Conservation (phyloP, 2,113 vertebrate genomes). For the Aspiorhynchus laticeps region DNA sequence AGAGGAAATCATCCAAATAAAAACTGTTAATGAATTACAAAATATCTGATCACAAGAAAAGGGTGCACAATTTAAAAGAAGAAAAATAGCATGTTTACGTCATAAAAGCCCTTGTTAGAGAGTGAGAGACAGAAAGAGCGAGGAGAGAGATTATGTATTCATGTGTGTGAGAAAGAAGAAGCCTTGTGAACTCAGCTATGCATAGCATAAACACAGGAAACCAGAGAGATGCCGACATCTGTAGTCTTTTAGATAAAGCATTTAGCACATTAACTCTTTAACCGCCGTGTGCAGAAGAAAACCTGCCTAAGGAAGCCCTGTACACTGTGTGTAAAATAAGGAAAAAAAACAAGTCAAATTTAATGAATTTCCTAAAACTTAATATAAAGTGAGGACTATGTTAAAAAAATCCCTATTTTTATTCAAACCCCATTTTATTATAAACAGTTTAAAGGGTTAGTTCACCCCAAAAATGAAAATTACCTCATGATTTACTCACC, state of each 20-base stretch:
- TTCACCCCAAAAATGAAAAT: no score
- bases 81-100: not conserved
- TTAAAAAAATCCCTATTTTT: no score
- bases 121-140: not conserved
- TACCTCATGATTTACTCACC: no score
- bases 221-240: constrained; percentile 51
- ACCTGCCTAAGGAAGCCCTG: not conserved
- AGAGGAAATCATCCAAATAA: not conserved
- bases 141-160: not conserved
- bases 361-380: no score
- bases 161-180: not conserved
- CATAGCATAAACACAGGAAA: constrained; percentile 61
- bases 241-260: constrained; percentile 52
- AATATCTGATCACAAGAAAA: not conserved
- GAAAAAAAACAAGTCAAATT: not conserved
- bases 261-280: constrained; percentile 38
- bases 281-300: not conserved
- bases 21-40: not conserved
- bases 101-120: not conserved
- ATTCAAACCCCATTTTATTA: no score
- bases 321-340: not conserved
- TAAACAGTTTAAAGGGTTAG: no score
- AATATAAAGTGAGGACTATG: no score
- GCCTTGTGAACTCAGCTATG: constrained; percentile 35
- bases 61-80: not conserved